phyloP scores from a whole-genome alignment of 2,113 vertebrate genomes.

The Anoura caudifer region DNA sequence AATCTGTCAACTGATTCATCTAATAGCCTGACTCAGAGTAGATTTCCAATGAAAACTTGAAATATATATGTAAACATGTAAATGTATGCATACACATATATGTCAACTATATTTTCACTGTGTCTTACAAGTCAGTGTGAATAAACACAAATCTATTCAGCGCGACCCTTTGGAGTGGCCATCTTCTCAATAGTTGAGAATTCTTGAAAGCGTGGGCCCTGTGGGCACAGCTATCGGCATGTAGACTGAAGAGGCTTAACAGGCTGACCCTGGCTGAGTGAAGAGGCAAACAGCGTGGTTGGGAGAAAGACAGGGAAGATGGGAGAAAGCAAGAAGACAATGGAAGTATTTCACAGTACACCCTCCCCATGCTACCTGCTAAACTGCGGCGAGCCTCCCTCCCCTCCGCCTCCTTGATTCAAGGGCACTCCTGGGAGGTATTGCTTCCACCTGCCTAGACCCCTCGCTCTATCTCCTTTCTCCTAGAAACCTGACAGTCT shows the following conservation, averaged over 20 bases:
- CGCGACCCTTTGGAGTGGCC: neutral
- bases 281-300: neutral
- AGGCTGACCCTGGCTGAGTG: neutral
- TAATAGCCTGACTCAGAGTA: neutral
- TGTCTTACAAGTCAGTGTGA: neutral
- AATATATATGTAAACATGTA: neutral
- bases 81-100: neutral
- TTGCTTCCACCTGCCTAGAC: neutral
- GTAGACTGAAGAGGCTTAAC: neutral
- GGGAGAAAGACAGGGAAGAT: neutral
- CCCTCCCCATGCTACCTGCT: neutral
- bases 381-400: rapidly evolving
- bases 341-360: neutral
- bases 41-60: neutral
- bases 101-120: neutral
- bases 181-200: neutral
- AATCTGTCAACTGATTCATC: neutral
- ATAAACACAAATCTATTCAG: neutral
- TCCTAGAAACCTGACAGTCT: neutral
- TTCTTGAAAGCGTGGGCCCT: neutral
- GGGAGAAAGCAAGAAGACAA: neutral
- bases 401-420: neutral
- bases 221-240: neutral
- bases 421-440: neutral
- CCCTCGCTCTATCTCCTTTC: neutral